phyloP scores from a whole-genome alignment of 2,888 invertebrate genomes.

The Standfussiana lucernea region DNA sequence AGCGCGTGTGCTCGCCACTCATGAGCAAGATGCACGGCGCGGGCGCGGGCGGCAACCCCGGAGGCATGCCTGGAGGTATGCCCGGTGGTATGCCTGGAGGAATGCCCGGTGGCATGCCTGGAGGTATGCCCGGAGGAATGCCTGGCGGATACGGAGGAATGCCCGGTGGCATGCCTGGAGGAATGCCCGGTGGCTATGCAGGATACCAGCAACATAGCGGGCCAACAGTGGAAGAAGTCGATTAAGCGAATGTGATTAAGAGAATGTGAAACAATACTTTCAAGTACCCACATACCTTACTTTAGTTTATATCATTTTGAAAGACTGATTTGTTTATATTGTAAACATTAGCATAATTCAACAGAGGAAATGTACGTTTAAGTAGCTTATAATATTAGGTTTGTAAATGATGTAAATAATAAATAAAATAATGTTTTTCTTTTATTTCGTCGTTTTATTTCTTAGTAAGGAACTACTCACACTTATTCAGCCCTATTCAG shows the following conservation, averaged over 20 bases:
- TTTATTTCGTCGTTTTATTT: constrained; percentile 9
- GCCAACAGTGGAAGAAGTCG: constrained; percentile 82
- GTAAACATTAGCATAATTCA: constrained; percentile 15
- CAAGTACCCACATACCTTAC: background rate
- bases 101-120: background rate
- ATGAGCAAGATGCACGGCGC: constrained; percentile 91
- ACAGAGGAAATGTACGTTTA: constrained; percentile 22
- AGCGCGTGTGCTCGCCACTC: constrained; percentile 90
- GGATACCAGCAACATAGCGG: constrained; percentile 69
- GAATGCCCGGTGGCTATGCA: constrained; percentile 25
- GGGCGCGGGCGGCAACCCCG: constrained; percentile 77
- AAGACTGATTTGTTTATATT: constrained; percentile 32
- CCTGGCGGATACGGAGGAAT: constrained; percentile 38
- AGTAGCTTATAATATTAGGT: background rate
- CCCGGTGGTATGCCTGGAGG: background rate
- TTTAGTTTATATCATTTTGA: background rate
- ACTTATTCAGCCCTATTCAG: too few species aligned
- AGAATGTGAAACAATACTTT: too few species aligned
- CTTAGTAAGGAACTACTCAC: too few species aligned
- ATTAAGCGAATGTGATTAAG: constrained; percentile 68
- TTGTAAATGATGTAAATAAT: background rate
- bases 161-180: background rate
- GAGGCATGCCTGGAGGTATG: constrained; percentile 3
- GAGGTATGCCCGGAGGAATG: constrained; percentile 27
- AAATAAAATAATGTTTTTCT: background rate